phyloP scores from a whole-genome alignment of 2,113 vertebrate genomes.

The Brachyhypopomus occidentalis region DNA sequence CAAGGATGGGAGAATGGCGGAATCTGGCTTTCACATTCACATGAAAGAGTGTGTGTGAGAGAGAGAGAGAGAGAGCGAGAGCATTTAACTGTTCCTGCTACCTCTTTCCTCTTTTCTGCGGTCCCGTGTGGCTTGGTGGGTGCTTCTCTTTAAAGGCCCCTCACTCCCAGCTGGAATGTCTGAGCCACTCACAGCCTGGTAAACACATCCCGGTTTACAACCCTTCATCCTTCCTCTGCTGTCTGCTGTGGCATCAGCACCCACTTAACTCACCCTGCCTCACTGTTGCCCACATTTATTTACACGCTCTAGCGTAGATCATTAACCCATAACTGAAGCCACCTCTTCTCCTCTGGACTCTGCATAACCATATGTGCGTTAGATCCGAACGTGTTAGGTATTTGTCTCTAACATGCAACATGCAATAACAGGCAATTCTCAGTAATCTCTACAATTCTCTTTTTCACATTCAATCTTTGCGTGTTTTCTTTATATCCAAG shows the following conservation, averaged over 20 bases:
- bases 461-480: too few relatives aligned
- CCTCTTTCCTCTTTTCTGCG: slow-evolving; percentile 30
- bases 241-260: background rate
- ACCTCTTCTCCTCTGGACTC: too few relatives aligned
- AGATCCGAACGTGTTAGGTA: too few relatives aligned
- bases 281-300: too few relatives aligned
- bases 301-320: too few relatives aligned
- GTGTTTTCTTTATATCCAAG: background rate
- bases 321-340: too few relatives aligned
- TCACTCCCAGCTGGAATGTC: slow-evolving; percentile 34
- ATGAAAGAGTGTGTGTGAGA: slow-evolving; percentile 28
- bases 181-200: slow-evolving; percentile 31
- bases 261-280: slow-evolving; percentile 1
- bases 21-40: slow-evolving; percentile 55
- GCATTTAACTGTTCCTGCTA: background rate
- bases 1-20: slow-evolving; percentile 34
- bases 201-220: slow-evolving; percentile 45
- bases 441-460: too few relatives aligned
- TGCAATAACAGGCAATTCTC: too few relatives aligned
- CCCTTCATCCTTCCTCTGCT: background rate
- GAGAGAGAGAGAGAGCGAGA: slow-evolving; percentile 32
- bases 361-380: too few relatives aligned
- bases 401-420: too few relatives aligned
- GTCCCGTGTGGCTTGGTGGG: slow-evolving; percentile 8
- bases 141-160: slow-evolving; percentile 42